A percentile compares a stretch with the other conserved stretches of the same genome.
Evolutionary conservation across 2,888 invertebrate species (phyloP).

Genomic region (Miltochrista miniata): DNA sequence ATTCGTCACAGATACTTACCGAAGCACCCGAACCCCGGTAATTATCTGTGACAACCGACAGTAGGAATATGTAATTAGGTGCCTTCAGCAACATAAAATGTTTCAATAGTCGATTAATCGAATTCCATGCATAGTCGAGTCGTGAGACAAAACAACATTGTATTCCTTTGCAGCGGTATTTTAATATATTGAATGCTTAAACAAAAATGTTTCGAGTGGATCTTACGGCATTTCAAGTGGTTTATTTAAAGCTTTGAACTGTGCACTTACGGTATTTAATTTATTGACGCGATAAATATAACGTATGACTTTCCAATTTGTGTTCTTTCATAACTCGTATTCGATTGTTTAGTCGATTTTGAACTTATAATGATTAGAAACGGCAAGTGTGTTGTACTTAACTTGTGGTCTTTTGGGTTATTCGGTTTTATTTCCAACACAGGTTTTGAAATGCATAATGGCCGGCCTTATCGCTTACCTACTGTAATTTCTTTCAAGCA

Average conservation of each 20-base stretch:
- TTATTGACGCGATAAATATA: conserved; percentile 27
- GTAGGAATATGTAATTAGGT: no score
- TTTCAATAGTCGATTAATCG: neutral
- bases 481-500: no score
- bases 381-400: no score
- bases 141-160: conserved; percentile 1
- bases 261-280: conserved; percentile 21
- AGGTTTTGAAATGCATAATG: no score
- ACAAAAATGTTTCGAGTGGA: conserved; percentile 22
- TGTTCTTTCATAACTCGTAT: conserved; percentile 7
- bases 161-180: conserved; percentile 9
- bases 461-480: no score
- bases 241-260: conserved; percentile 20
- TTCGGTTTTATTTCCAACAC: no score
- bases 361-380: neutral
- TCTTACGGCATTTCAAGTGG: conserved; percentile 28
- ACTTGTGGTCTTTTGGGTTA: neutral
- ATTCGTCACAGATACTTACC: no score
- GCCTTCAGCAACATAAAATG: no score
- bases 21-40: no score
- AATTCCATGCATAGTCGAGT: neutral
- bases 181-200: neutral
- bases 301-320: conserved; percentile 19
- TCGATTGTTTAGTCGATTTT: no score
- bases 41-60: no score